Percentiles rank a stretch among this genome's conserved stretches.
These are phyloP conservation scores for Antechinus flavipes DNA, from an alignment of 2,113 vertebrate species.

Conservation along the genomic window DNA sequence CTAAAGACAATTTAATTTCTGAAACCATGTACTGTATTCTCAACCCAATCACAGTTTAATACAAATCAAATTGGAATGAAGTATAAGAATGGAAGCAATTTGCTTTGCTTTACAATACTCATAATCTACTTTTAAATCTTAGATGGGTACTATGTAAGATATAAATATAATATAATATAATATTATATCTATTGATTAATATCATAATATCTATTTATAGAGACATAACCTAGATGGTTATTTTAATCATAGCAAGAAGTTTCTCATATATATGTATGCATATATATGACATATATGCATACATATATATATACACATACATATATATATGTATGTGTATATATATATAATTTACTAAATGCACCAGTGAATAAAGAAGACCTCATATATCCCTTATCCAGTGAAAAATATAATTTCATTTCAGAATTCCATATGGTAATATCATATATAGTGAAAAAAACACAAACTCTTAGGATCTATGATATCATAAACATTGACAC, in stretches of 20 bases:
- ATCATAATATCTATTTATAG: too few relatives aligned
- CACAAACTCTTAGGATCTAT: background rate
- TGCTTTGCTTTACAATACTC: slow-evolving; percentile 26
- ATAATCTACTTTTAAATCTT: slow-evolving; percentile 29
- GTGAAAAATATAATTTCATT: slow-evolving; percentile 24
- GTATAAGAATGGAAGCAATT: slow-evolving; percentile 37
- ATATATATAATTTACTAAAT: slow-evolving; percentile 21
- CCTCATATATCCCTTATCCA: background rate
- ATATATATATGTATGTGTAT: background rate
- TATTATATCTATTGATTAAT: too few relatives aligned
- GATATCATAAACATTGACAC: slow-evolving; percentile 39
- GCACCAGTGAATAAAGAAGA: slow-evolving; percentile 22
- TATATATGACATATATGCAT: too few relatives aligned
- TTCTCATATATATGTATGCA: background rate
- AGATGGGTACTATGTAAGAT: slow-evolving; percentile 36
- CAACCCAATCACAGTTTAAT: slow-evolving; percentile 50
- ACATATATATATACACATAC: too few relatives aligned
- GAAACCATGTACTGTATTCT: slow-evolving; percentile 62
- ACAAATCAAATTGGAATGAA: slow-evolving; percentile 62
- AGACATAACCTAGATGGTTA: background rate
- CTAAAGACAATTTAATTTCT: slow-evolving; percentile 71
- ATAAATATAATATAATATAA: background rate
- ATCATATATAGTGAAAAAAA: background rate
- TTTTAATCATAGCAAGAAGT: slow-evolving; percentile 53
- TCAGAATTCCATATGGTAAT: slow-evolving; percentile 3